These are phyloP conservation scores for Lasioglossum pauxillum DNA, from an alignment of 2,888 invertebrate genomes.

Conservation along the genomic window DNA sequence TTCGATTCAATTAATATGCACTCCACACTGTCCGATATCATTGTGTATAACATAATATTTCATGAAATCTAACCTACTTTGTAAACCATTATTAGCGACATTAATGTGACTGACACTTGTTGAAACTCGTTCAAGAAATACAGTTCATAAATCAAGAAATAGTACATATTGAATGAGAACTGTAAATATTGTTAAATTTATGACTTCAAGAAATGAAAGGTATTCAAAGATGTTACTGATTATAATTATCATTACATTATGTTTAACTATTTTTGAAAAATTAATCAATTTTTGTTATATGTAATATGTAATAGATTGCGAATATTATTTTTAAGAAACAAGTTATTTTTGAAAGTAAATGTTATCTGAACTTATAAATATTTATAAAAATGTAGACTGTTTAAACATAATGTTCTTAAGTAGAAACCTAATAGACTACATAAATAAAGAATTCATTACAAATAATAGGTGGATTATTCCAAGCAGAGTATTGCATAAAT, in stretches of 20 bases:
- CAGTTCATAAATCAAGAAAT: not conserved
- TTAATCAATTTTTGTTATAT: not conserved
- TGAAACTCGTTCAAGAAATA: constrained; percentile 9
- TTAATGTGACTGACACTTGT: constrained; percentile 29
- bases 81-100: not conserved
- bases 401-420: constrained; percentile 4
- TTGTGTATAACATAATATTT: not conserved
- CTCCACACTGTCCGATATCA: not conserved
- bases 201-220: not conserved
- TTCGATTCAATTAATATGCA: not conserved
- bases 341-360: not conserved
- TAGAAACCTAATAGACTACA: not conserved
- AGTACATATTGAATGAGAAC: not conserved
- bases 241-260: not conserved
- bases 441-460: constrained; percentile 18
- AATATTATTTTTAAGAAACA: not conserved
- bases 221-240: not conserved
- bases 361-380: not conserved
- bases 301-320: not conserved
- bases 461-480: constrained; percentile 3
- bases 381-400: not conserved
- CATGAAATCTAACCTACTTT: constrained; percentile 3
- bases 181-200: not conserved
- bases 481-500: not conserved
- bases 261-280: not conserved